phyloP scores from a whole-genome alignment of 2,113 vertebrate species.

The Vulpes ferrilata region DNA sequence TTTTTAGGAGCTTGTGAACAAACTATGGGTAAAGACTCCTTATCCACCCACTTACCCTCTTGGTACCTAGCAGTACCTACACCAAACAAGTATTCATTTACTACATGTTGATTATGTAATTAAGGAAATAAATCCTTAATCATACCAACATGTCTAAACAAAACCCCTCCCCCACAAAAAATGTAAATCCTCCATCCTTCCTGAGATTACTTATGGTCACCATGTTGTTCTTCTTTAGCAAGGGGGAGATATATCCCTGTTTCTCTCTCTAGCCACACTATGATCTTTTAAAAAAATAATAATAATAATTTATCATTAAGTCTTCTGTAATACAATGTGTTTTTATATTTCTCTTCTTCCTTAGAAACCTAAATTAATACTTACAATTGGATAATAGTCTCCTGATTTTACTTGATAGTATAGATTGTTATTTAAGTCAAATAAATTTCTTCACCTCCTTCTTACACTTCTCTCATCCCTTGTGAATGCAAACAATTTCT shows the following conservation, averaged over 20 bases:
- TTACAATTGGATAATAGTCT: neutral
- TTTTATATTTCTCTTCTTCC: neutral
- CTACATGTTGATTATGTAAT: neutral
- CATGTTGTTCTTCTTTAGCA: neutral
- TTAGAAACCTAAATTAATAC: constrained; percentile 21
- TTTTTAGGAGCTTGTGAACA: neutral
- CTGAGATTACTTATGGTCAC: neutral
- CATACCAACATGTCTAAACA: neutral
- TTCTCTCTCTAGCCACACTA: neutral
- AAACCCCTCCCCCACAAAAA: neutral
- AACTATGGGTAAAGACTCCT: neutral
- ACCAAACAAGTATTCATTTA: neutral
- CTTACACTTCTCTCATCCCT: neutral
- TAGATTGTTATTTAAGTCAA: neutral
- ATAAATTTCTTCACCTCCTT: neutral
- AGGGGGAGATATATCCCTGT: neutral
- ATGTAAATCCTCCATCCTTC: neutral
- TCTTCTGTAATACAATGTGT: neutral
- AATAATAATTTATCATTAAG: neutral
- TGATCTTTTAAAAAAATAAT: neutral
- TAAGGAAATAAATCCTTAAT: neutral
- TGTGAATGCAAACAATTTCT: neutral
- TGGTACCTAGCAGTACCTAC: neutral
- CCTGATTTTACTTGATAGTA: neutral
- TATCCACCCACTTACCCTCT: neutral